phyloP scores from a whole-genome alignment of 1,140 invertebrate species.

The Notospermus geniculatus region DNA sequence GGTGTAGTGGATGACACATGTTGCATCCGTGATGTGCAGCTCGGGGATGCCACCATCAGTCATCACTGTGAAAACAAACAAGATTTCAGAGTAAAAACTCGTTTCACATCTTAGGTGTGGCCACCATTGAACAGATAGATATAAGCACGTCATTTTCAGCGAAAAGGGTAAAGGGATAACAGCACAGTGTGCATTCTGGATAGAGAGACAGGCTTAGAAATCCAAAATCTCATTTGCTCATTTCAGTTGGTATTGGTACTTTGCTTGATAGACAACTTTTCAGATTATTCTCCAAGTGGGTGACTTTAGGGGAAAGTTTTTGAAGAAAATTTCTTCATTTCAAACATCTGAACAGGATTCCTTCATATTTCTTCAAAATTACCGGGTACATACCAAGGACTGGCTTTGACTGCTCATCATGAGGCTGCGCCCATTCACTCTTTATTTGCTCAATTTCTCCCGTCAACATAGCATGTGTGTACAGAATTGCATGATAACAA shows the following conservation, averaged over 20 bases:
- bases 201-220: no score
- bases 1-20: constrained; percentile 15
- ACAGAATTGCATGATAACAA: constrained; percentile 18
- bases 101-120: no score
- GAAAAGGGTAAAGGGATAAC: no score
- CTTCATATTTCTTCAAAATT: neutral
- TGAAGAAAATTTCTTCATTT: neutral
- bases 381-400: neutral
- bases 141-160: no score
- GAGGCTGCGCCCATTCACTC: constrained; percentile 9
- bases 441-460: constrained; percentile 10
- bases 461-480: constrained; percentile 21
- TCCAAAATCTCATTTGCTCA: no score
- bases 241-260: no score
- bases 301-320: no score
- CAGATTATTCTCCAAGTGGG: no score
- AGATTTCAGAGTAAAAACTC: no score
- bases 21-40: constrained; percentile 12
- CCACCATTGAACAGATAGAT: no score
- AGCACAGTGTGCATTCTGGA: no score
- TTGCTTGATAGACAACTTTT: no score
- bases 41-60: constrained; percentile 12
- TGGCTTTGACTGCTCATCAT: neutral
- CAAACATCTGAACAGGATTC: neutral
- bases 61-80: constrained; percentile 9